These are phyloP conservation scores for Leptinotarsa juncta DNA, from an alignment of 2,888 invertebrate species.

Conservation along the genomic window DNA sequence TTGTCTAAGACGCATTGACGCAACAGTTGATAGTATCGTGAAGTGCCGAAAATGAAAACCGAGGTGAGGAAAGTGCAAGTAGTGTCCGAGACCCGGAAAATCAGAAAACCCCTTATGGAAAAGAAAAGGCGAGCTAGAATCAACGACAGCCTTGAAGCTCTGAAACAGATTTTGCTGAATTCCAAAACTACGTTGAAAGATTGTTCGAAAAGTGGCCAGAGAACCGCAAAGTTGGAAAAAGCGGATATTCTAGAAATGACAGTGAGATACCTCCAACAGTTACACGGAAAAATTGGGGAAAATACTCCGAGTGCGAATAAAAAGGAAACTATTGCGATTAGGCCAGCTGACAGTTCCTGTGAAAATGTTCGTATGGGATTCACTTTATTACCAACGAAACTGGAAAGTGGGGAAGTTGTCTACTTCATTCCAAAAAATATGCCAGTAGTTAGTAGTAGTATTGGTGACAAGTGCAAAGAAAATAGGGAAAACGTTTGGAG, in stretches of 20 bases:
- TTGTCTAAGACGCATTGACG: slow-evolving; percentile 19
- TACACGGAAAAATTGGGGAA: slow-evolving; percentile 63
- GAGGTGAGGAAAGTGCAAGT: slow-evolving; percentile 44
- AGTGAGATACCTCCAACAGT: slow-evolving; percentile 69
- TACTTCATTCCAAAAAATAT: slow-evolving; percentile 61
- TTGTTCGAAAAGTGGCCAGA: slow-evolving; percentile 54
- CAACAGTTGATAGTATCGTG: slow-evolving; percentile 9
- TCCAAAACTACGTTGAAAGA: slow-evolving; percentile 61
- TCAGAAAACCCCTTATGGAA: slow-evolving; percentile 70
- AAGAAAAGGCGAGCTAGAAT: slow-evolving; percentile 69
- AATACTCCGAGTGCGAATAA: slow-evolving; percentile 27
- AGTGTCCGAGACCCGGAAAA: slow-evolving; percentile 62
- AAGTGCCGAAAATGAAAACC: slow-evolving; percentile 19
- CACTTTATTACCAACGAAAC: slow-evolving; percentile 62
- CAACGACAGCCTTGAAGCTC: slow-evolving; percentile 68
- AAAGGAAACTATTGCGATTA: slow-evolving; percentile 42
- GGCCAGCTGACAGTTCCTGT: slow-evolving; percentile 54
- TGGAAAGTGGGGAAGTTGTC: slow-evolving; percentile 64
- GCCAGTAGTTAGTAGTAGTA: slow-evolving; percentile 5
- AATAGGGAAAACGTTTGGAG: slow-evolving; percentile 60
- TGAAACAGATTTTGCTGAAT: slow-evolving; percentile 67
- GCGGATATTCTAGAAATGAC: slow-evolving; percentile 76
- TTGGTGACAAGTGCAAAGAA: slow-evolving; percentile 27
- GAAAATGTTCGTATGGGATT: slow-evolving; percentile 54
- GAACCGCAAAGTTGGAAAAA: slow-evolving; percentile 73